A percentile compares a stretch with the other conserved stretches of the same genome.
Evolutionary conservation across 2,888 invertebrate genomes (phyloP).

Genomic region (Bombyx huttoni): DNA sequence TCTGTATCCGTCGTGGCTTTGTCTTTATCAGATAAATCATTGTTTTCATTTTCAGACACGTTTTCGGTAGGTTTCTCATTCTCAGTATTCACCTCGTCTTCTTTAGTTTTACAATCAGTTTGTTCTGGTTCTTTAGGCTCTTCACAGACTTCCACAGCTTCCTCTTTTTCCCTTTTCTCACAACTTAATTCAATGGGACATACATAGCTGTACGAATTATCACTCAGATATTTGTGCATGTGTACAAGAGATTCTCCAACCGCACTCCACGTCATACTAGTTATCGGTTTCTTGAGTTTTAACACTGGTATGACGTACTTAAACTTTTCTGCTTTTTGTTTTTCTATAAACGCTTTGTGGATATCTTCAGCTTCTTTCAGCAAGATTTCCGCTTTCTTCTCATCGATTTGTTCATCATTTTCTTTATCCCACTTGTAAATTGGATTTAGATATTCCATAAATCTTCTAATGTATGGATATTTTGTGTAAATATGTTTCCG

Average conservation of each 20-base stretch:
- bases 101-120: conserved; percentile 30
- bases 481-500: conserved; percentile 80
- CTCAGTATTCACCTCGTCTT: conserved; percentile 26
- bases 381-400: conserved; percentile 63
- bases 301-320: conserved; percentile 69
- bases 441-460: conserved; percentile 76
- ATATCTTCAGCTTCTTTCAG: conserved; percentile 73
- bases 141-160: conserved; percentile 45
- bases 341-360: conserved; percentile 64
- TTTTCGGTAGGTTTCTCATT: conserved; percentile 35
- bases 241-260: conserved; percentile 76
- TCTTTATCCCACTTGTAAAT: conserved; percentile 56
- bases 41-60: conserved; percentile 46
- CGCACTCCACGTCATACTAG: conserved; percentile 75
- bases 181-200: conserved; percentile 48
- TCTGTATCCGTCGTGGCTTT: conserved; percentile 47
- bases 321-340: conserved; percentile 62
- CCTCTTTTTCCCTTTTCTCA: conserved; percentile 33
- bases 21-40: conserved; percentile 56
- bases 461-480: conserved; percentile 78
- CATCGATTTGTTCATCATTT: conserved; percentile 58
- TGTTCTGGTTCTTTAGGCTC: conserved; percentile 32
- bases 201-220: conserved; percentile 73
- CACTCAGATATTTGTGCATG: conserved; percentile 76
- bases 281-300: conserved; percentile 72